Conservation (phyloP, 2,888 invertebrate genomes). For the Itoplectis maculator region DNA sequence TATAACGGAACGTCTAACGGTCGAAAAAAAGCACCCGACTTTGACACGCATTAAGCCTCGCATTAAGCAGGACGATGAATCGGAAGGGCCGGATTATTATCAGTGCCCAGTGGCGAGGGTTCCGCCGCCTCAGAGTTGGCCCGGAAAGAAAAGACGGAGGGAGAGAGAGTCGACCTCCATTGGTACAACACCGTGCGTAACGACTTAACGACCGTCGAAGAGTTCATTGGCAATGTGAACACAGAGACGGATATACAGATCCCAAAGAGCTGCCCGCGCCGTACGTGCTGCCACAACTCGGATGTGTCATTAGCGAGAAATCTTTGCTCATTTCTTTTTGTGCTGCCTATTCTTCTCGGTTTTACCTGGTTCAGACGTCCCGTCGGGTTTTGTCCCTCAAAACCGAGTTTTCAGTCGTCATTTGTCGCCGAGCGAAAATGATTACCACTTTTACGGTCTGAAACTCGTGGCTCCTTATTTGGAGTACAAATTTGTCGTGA, state of each 20-base stretch:
- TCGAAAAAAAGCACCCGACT: neutral
- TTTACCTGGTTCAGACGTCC: neutral
- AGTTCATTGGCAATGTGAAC: conserved; percentile 48
- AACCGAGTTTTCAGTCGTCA: neutral
- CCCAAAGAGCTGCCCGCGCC: conserved; percentile 3
- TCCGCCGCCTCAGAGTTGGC: conserved; percentile 27
- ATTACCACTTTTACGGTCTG: neutral
- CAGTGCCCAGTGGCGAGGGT: neutral
- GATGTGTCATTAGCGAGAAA: conserved; percentile 61
- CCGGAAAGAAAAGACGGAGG: conserved; percentile 38
- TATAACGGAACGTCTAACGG: neutral
- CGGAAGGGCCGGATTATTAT: conserved; percentile 51
- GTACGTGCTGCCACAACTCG: conserved; percentile 27
- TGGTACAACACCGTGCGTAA: conserved; percentile 61
- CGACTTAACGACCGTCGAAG: conserved; percentile 63
- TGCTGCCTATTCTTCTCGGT: conserved; percentile 39
- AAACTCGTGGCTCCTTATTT: neutral
- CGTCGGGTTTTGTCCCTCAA: conserved; percentile 9
- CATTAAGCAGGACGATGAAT: conserved; percentile 16
- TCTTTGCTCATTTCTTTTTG: conserved; percentile 53
- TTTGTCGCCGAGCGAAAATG: conserved; percentile 2
- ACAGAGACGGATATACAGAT: conserved; percentile 37
- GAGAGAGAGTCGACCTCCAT: conserved; percentile 50
- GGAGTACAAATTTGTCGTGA: neutral
- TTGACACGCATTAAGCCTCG: neutral